Base-by-base conservation (phyloP, 2,797 vertebrate species). In the Urosaurus nigricauda region DNA sequence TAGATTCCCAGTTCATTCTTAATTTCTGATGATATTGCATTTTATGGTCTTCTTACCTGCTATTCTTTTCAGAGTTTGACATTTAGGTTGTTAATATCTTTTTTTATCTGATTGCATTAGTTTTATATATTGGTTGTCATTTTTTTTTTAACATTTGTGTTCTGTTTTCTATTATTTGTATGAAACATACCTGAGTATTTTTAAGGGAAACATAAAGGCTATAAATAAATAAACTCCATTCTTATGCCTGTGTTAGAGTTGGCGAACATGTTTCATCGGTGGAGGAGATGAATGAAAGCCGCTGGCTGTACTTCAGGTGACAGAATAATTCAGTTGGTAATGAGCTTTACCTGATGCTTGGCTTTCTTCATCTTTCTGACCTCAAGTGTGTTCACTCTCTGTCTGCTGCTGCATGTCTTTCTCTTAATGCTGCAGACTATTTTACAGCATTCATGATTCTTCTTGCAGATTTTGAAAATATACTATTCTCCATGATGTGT, bases 241-340 rank as follows among this genome's bases (percentile, higher is more conserved):
- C 96, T 96, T 97, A 93, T 97, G 92, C 96, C 75, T 96, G 93
- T 97, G 90, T 94, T 96, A 98, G 98, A 97, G 98, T 98, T 95
- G 97, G 97, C 90, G 96, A 97, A 92, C 95, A 78, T 90, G 90
- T 96, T 92, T 92, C 95, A 85, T 97, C 96, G 70, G 95, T 96
- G 96, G 97, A 98, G 94, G 97, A 98, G 95, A 95, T 94, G 94
- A 96, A 91, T 65, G 95, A 95, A 94, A 96, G 94, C 92, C 94
- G 92, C 92, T 97, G 97, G 97, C 96, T 95, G 90, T 98, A 98
- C 92, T 96, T 97, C 97, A 98, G 98, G 98, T 98, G 98, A 98
- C 92, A 88, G 87, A 75, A 93, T 93, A 92, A 90, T 89, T 94
- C 93, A 84, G 87, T 96, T 93, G 75, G 92, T 96, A 89, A 90